Evolutionary conservation across 2,797 vertebrate genomes (phyloP).

Genomic region (Octomys mimax): DNA sequence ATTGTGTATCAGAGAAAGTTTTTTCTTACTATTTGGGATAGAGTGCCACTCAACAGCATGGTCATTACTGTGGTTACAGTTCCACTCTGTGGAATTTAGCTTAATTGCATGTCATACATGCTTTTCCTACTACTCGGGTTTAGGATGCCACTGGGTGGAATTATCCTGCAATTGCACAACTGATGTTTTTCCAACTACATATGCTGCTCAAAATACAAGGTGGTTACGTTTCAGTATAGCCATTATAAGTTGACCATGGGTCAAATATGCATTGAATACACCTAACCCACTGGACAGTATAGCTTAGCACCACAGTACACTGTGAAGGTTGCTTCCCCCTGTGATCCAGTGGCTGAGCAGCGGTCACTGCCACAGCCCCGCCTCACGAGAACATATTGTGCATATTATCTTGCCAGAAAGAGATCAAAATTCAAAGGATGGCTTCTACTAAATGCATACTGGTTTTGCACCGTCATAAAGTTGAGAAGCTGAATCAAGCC

Average conservation of each 20-base stretch:
- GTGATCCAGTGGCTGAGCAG: background rate
- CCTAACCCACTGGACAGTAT: background rate
- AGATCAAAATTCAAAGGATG: background rate
- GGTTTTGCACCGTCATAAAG: background rate
- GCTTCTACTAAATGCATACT: background rate
- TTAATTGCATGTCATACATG: background rate
- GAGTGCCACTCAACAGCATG: background rate
- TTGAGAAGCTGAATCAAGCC: background rate
- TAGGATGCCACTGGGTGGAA: background rate
- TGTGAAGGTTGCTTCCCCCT: background rate
- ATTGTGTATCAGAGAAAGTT: background rate
- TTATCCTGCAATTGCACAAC: background rate
- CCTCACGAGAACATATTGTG: background rate
- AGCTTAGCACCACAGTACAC: background rate
- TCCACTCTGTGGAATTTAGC: background rate
- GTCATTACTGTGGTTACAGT: background rate
- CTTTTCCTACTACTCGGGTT: background rate
- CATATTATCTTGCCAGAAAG: background rate
- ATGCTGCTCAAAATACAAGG: background rate
- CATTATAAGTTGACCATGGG: background rate
- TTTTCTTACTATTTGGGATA: background rate
- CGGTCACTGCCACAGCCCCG: background rate
- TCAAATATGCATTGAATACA: background rate
- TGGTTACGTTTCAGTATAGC: background rate
- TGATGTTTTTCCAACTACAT: background rate